Evolutionary conservation across 1,140 invertebrate species (phyloP).

Genomic region (Drosophila aff.): DNA sequence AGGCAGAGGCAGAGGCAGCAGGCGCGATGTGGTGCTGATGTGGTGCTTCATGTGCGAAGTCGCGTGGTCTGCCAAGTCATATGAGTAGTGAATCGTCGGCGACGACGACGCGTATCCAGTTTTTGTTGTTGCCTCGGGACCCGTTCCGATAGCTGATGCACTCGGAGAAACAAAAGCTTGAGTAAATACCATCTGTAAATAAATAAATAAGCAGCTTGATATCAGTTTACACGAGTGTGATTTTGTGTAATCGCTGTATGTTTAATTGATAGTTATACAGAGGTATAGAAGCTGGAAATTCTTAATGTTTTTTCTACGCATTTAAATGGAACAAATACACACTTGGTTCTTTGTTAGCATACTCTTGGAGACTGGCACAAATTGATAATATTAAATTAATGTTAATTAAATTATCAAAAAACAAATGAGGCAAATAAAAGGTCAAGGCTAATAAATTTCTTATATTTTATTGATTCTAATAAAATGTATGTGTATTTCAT

Average conservation of each 20-base stretch:
- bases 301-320: neutral
- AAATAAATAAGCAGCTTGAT: conserved; percentile 4
- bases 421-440: neutral
- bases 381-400: neutral
- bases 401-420: conserved; percentile 21
- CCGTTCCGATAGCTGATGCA: conserved; percentile 34
- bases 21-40: conserved; percentile 11
- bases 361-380: neutral
- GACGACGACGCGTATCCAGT: conserved; percentile 36
- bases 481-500: neutral
- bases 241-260: neutral
- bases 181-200: conserved; percentile 13
- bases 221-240: conserved; percentile 3
- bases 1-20: conserved; percentile 1
- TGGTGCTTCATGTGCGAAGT: conserved; percentile 71
- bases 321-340: neutral
- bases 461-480: neutral
- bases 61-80: conserved; percentile 82
- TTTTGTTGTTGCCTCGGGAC: conserved; percentile 49
- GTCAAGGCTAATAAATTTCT: neutral
- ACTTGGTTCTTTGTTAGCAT: neutral
- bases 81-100: conserved; percentile 77
- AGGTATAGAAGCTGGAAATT: neutral
- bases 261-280: neutral
- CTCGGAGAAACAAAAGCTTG: conserved; percentile 23